Evolutionary conservation across 2,888 invertebrate species (phyloP).

Genomic region (Operophtera brumata): DNA sequence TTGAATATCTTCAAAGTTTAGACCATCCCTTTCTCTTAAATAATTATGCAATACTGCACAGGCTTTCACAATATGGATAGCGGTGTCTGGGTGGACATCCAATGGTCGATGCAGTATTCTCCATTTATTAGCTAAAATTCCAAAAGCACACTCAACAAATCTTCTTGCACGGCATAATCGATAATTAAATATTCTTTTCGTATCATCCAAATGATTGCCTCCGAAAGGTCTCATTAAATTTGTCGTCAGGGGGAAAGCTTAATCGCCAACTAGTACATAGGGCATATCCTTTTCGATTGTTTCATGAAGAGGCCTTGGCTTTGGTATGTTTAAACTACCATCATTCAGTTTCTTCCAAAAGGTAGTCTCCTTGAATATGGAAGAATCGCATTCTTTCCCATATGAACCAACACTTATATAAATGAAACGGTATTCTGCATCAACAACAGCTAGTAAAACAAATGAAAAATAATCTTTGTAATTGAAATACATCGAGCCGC

Average conservation of each 20-base stretch:
- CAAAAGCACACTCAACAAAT: conserved; percentile 19
- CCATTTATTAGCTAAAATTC: conserved; percentile 8
- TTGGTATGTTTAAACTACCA: no score
- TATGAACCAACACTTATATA: conserved; percentile 2
- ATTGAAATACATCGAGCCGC: conserved; percentile 19
- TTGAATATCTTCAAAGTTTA: no score
- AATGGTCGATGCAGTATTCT: background rate
- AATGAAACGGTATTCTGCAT: conserved; percentile 2
- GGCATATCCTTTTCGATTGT: conserved; percentile 1
- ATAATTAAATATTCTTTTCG: conserved; percentile 15
- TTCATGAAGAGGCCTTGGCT: no score
- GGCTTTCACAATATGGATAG: no score
- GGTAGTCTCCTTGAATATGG: background rate
- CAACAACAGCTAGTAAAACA: conserved; percentile 3
- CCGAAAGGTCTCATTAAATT: conserved; percentile 8
- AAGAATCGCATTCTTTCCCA: background rate
- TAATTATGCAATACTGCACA: no score
- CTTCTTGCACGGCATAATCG: conserved; percentile 9
- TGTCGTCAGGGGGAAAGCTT: conserved; percentile 10
- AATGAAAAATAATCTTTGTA: conserved; percentile 17
- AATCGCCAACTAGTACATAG: conserved; percentile 13
- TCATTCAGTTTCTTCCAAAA: background rate
- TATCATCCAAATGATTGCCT: conserved; percentile 7
- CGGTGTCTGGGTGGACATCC: background rate
- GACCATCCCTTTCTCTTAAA: no score